Base-by-base conservation (phyloP, 2,797 vertebrate genomes). In the Melanotaenia maccullochi region DNA sequence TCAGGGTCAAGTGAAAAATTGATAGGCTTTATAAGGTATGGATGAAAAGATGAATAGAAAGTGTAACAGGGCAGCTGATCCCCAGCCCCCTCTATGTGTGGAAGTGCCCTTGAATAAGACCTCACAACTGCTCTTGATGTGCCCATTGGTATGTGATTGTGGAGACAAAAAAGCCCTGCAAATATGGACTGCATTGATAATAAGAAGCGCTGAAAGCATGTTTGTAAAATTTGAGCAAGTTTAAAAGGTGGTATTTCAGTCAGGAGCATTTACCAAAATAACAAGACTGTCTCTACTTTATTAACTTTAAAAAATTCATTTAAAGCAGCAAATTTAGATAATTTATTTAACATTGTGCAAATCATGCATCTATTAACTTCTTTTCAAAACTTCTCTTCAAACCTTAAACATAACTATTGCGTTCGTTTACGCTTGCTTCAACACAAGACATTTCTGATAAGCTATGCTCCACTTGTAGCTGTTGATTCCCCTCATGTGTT, bases 401-500 rank as follows among this genome's bases (percentile, higher is more conserved):
- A 20, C 20, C 44, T n/a, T n/a, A 47, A 67, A 28, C 33, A 22
- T 20, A 32, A 36, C 25, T 42, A 4, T 11, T 24, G 11, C 40
- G 32, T 52, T 58, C 16, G 56, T 32, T 47, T n/a, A 55, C 24
- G 42, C 62, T 62, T 51, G 32, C 47, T 68, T 72, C 47, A 14
- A 47, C n/a, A 1, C 56, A 16, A 22, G 65, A 71, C 0, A 78
- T 84, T 79, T 82, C 79, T 72, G 47, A 82, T 64, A 71, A 86
- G 54, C 57, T 56, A 61, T 68, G 36, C 66, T 75, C 20, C 42
- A 78, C 65, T 38, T 77, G 66, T 57, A 73, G 71, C 7, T 79
- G 76, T 81, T 84, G 82, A 85, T 74, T 79, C 74, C 66, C 13
- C 42, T 70, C 32, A 1, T 58, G 70, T 76, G 68, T 87, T 87